Evolutionary conservation across 2,797 vertebrate species (phyloP).

Genomic region (Protosalanx chinensis): DNA sequence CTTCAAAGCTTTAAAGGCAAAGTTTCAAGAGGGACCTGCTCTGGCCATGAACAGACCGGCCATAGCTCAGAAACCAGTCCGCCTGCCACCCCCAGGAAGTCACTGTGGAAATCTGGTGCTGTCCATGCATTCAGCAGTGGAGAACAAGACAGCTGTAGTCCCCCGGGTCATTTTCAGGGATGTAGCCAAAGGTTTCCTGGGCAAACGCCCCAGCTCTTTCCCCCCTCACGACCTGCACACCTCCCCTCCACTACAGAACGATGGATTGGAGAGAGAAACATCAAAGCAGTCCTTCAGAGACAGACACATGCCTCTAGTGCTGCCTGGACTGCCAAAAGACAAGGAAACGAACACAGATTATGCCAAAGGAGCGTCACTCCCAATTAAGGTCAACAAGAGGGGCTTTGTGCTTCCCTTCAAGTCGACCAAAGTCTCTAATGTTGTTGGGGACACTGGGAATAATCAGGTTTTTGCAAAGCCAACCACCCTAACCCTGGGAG

Average conservation of each 20-base stretch:
- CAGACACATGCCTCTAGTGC: conserved; percentile 60
- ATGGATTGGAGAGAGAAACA: conserved; percentile 31
- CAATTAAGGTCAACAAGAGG: conserved; percentile 63
- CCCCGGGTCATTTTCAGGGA: conserved; percentile 57
- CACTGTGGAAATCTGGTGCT: conserved; percentile 42
- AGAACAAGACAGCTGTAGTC: conserved; percentile 39
- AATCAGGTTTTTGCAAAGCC: conserved; percentile 51
- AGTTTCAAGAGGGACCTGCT: conserved; percentile 80
- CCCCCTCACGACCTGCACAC: conserved; percentile 47
- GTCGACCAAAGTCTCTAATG: conserved; percentile 53
- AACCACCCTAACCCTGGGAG: conserved; percentile 46
- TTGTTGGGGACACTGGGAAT: conserved; percentile 39
- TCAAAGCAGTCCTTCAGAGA: conserved; percentile 56
- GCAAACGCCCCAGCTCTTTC: conserved; percentile 56
- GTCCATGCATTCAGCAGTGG: conserved; percentile 33
- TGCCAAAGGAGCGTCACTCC: conserved; percentile 40
- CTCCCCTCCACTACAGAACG: conserved; percentile 15
- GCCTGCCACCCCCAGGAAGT: conserved; percentile 49
- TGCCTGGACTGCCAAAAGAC: conserved; percentile 56
- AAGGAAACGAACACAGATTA: conserved; percentile 27
- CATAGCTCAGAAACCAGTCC: conserved; percentile 72
- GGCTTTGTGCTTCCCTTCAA: conserved; percentile 70
- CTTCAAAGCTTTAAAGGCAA: conserved; percentile 84
- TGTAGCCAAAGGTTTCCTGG: conserved; percentile 43
- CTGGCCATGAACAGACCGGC: conserved; percentile 57